Percentiles rank a stretch among this genome's conserved stretches.
Conservation (phyloP, 2,113 vertebrate species). For the Lagopus leucura region DNA sequence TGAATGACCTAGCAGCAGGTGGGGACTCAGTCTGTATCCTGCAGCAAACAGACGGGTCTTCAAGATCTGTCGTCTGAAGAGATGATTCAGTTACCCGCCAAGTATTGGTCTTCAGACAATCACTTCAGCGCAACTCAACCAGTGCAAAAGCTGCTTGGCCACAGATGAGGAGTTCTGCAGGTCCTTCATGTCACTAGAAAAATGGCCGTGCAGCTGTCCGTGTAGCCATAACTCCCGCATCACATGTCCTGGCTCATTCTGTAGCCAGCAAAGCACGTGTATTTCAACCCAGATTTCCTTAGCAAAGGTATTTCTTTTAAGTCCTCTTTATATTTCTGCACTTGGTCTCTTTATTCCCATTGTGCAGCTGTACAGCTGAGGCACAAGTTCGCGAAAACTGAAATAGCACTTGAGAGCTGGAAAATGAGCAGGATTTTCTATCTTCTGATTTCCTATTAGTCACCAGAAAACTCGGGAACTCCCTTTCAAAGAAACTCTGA, state of each 20-base stretch:
- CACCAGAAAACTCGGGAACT: conserved; percentile 43
- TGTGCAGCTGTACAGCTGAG: not conserved
- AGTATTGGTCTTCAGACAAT: conserved; percentile 34
- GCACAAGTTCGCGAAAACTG: conserved; percentile 15
- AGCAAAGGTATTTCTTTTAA: not conserved
- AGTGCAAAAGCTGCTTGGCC: not conserved
- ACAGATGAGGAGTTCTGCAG: not conserved
- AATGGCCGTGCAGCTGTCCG: not conserved
- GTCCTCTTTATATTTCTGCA: not conserved
- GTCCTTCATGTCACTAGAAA: not conserved
- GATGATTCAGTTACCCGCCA: not conserved
- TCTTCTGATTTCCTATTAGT: conserved; percentile 41
- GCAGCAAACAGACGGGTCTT: not conserved
- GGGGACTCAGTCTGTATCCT: not conserved
- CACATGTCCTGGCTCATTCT: not conserved
- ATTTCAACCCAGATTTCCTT: not conserved
- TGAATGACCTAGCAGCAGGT: not conserved
- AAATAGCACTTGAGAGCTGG: conserved; percentile 28
- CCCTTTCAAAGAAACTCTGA: conserved; percentile 48
- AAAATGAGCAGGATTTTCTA: not conserved
- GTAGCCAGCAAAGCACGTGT: not conserved
- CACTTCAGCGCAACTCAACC: not conserved
- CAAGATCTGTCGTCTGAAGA: not conserved
- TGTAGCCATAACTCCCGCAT: not conserved
- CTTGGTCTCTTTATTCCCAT: not conserved